These are phyloP conservation scores for Callaeas wilsoni DNA, from an alignment of 2,113 vertebrate genomes.

Conservation along the genomic window DNA sequence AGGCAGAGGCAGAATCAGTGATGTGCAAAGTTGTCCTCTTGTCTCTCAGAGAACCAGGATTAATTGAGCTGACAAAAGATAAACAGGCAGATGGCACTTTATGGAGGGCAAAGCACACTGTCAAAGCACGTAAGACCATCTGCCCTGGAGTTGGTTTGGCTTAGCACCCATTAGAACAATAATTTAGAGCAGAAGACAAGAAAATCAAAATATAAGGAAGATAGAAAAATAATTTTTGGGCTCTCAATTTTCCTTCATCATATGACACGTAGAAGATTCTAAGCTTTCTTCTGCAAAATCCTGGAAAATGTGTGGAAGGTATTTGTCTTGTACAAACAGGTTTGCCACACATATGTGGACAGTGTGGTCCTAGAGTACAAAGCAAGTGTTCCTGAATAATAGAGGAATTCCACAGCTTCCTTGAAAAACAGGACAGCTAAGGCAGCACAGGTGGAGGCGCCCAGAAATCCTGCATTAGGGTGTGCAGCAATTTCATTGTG, in stretches of 20 bases:
- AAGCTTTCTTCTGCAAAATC: neutral
- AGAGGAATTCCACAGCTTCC: neutral
- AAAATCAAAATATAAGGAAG: neutral
- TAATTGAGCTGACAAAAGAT: conserved; percentile 12
- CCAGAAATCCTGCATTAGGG: neutral
- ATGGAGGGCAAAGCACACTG: neutral
- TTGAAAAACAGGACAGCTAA: neutral
- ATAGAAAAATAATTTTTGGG: neutral
- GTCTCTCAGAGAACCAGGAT: neutral
- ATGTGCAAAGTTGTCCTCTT: conserved; percentile 4
- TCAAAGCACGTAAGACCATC: neutral
- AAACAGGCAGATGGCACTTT: conserved; percentile 36
- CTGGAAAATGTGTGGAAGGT: neutral
- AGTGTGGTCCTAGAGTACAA: neutral
- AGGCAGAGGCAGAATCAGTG: neutral
- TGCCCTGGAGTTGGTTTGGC: neutral
- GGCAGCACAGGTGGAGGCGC: neutral
- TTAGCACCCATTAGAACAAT: neutral
- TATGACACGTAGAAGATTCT: neutral
- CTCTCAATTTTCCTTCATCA: neutral
- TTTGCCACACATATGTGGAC: neutral
- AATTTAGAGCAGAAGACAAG: neutral
- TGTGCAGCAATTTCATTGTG: neutral
- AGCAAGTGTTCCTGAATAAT: neutral
- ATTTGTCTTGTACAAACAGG: neutral